phyloP scores from a whole-genome alignment of 2,113 vertebrate species.

The Tor tambroides region DNA sequence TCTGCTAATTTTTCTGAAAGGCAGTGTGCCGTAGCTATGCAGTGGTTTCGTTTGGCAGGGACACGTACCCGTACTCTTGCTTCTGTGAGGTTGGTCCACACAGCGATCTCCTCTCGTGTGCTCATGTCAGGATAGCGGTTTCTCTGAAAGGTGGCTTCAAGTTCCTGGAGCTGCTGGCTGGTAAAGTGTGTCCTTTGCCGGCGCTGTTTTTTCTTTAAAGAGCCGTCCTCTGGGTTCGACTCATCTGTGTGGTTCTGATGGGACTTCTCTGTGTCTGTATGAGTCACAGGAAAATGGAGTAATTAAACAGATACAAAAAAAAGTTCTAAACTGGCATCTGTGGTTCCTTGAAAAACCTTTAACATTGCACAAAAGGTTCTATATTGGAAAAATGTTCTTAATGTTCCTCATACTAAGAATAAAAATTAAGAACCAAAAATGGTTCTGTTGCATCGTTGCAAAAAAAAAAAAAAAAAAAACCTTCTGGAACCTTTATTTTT shows the following conservation, averaged over 20 bases:
- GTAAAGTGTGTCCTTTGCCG: constrained; percentile 97
- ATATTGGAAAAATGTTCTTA: too few species aligned
- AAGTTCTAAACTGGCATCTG: too few species aligned
- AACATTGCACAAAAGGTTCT: too few species aligned
- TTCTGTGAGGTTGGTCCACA: constrained; percentile 86
- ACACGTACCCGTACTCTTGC: constrained; percentile 91
- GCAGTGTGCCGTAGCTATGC: not conserved
- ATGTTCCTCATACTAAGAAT: too few species aligned
- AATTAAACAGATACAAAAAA: not conserved
- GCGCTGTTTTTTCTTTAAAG: constrained; percentile 95
- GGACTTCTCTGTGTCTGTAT: constrained; percentile 92
- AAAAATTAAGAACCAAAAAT: too few species aligned
- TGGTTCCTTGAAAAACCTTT: too few species aligned
- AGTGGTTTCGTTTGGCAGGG: not conserved
- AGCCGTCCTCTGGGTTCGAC: constrained; percentile 88
- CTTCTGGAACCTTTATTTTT: too few species aligned
- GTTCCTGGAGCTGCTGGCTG: constrained; percentile 97
- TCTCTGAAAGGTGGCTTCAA: constrained; percentile 97
- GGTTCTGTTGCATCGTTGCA: too few species aligned
- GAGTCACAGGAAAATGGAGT: not conserved
- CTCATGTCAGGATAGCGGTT: constrained; percentile 99
- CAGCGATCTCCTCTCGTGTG: constrained; percentile 88
- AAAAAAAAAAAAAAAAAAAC: too few species aligned
- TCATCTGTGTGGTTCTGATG: constrained; percentile 92
- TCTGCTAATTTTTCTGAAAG: not conserved